These are phyloP conservation scores for Antheraea assamensis DNA, from an alignment of 2,888 invertebrate species.

Conservation along the genomic window DNA sequence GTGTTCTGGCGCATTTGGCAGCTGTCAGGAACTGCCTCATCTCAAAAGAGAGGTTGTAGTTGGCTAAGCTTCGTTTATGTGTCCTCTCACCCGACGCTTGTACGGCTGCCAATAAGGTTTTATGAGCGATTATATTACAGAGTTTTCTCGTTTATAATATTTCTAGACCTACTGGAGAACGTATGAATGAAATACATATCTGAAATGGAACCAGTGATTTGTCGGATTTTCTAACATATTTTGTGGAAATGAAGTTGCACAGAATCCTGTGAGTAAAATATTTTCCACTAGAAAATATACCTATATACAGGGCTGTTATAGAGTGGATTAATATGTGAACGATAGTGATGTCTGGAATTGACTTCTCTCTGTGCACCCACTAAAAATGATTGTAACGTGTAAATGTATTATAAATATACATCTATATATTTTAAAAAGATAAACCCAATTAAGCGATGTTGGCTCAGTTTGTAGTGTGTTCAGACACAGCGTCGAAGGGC, in stretches of 20 bases:
- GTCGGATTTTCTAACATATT: background rate
- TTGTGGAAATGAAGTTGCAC: background rate
- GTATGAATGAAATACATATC: background rate
- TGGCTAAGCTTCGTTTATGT: conserved; percentile 15
- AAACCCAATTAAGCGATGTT: too few species aligned
- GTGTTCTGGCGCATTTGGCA: conserved; percentile 31
- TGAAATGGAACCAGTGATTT: background rate
- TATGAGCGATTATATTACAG: background rate
- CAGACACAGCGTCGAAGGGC: too few species aligned
- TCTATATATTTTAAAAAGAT: too few species aligned
- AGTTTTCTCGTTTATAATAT: background rate
- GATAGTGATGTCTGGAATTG: too few species aligned
- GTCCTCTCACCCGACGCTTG: conserved; percentile 1
- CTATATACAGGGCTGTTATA: too few species aligned
- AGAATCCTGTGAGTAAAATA: background rate
- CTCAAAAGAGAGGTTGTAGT: conserved; percentile 24
- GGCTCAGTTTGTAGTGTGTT: too few species aligned
- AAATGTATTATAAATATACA: too few species aligned
- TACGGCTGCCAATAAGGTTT: conserved; percentile 1
- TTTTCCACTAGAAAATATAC: too few species aligned
- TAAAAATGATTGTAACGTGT: too few species aligned
- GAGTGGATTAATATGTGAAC: too few species aligned
- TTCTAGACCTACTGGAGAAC: background rate
- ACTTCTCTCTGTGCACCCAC: too few species aligned
- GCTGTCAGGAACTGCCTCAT: conserved; percentile 30